These are phyloP conservation scores for Dusona sp. DNA, from an alignment of 2,888 invertebrate species.

Conservation along the genomic window DNA sequence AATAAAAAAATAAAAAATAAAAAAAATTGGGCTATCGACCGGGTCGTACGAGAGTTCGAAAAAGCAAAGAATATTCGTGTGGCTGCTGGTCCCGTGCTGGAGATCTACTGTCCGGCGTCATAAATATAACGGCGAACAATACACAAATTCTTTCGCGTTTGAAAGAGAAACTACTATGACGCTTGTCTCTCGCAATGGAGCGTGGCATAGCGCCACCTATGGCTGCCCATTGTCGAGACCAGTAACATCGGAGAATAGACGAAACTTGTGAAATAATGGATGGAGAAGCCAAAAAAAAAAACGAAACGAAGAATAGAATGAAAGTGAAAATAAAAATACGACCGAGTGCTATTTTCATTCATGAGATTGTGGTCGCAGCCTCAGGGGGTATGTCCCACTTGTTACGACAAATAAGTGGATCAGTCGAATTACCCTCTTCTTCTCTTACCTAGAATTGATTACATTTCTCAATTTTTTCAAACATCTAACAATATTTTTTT, in stretches of 20 bases:
- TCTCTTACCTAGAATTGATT: no score
- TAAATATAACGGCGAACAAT: conserved; percentile 64
- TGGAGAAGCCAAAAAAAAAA: conserved; percentile 19
- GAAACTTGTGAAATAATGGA: conserved; percentile 53
- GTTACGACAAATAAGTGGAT: conserved; percentile 22
- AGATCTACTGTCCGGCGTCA: conserved; percentile 38
- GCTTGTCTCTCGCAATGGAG: conserved; percentile 24
- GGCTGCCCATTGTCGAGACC: conserved; percentile 50
- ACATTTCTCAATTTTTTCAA: no score
- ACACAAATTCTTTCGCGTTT: conserved; percentile 55
- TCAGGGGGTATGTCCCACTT: conserved; percentile 41
- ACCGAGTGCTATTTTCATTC: conserved; percentile 51
- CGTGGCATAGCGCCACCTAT: conserved; percentile 44
- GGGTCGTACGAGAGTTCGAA: conserved; percentile 28
- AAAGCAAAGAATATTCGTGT: conserved; percentile 25
- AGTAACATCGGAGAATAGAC: conserved; percentile 58
- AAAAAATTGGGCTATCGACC: neutral
- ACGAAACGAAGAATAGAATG: conserved; percentile 17
- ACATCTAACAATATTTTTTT: no score
- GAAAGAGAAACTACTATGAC: conserved; percentile 11
- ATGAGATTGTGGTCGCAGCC: conserved; percentile 12
- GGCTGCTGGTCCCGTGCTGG: conserved; percentile 48
- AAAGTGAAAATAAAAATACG: conserved; percentile 30
- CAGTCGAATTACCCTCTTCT: neutral
- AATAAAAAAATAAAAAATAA: conserved; percentile 5